A percentile compares a stretch with the other conserved stretches of the same genome.
Evolutionary conservation across 2,888 invertebrate genomes (phyloP).

Genomic region (Acrobasis consociella): DNA sequence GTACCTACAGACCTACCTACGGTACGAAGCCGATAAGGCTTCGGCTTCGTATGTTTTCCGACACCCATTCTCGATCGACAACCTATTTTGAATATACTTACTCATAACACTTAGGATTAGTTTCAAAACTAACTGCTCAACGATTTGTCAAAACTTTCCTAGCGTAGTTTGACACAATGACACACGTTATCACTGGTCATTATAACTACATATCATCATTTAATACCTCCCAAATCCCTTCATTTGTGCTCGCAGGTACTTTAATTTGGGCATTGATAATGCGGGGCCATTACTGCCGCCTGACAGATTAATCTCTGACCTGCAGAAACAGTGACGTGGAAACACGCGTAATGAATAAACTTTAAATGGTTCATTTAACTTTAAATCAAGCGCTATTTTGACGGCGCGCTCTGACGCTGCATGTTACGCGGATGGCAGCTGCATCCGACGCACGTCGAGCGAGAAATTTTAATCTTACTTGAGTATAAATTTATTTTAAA

Average conservation of each 20-base stretch:
- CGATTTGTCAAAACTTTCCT: too few relatives aligned
- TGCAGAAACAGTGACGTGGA: constrained; percentile 5
- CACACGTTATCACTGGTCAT: too few relatives aligned
- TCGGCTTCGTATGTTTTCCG: too few relatives aligned
- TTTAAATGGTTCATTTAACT: constrained; percentile 19
- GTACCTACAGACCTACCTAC: neutral
- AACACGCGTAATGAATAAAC: constrained; percentile 17
- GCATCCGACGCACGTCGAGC: neutral
- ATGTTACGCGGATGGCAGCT: neutral
- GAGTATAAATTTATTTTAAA: neutral
- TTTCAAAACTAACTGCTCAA: too few relatives aligned
- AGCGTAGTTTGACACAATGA: too few relatives aligned
- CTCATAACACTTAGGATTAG: too few relatives aligned
- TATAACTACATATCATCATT: neutral
- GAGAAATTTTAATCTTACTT: neutral
- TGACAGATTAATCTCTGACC: constrained; percentile 7
- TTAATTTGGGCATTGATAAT: constrained; percentile 5
- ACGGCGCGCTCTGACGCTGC: constrained; percentile 9
- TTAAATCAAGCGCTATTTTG: constrained; percentile 22
- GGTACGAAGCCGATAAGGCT: too few relatives aligned
- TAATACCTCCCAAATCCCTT: neutral
- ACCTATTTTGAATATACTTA: too few relatives aligned
- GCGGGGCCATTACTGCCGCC: constrained; percentile 21
- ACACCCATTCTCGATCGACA: too few relatives aligned
- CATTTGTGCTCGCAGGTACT: neutral